Base-by-base conservation (phyloP, 2,888 invertebrate genomes). In the Leptopilina myrica region DNA sequence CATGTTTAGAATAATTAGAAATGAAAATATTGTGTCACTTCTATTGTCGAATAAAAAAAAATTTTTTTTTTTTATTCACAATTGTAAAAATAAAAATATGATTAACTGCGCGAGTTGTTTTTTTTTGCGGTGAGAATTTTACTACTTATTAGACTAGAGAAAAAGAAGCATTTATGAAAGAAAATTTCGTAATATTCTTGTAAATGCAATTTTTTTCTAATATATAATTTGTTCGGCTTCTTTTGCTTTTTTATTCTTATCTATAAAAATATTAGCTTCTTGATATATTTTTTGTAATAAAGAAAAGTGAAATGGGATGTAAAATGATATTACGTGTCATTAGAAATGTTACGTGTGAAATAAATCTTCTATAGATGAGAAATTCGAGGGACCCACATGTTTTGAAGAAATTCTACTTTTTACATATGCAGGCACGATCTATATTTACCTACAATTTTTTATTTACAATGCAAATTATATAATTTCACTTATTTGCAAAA, bases 381-480 rank as follows among this genome's bases (percentile, higher is more conserved):
- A 11, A 26, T 40, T 59, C 40, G n/a, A 33, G 56, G 56, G 33
- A 73, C 56, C 56, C 73, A 73, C 73, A 73, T 73, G 40, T 53
- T 73, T 56, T 3, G 5, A 62, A n/a, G 9, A 7, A 2, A 20
- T 0, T 62, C 0, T 62, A 20, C 20, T 20, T 0, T 62, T 62
- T 9, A n/a, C 9, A 62, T 62, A 62, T 62, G 62, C 62, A 8
- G 62, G 62, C 62, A 15, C n/a, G 20, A 8, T 62, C 20, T 9
- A 2, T 62, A n/a, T 62, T 62, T 62, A 62, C 20, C 20, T 62
- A 1, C 5, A 62, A 62, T 62, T 62, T 62, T 62, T 62, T 8
- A 20, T 20, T 62, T 7, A 59, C 7, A 15, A n/a, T 15, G 62
- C n/a, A 59, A 62, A 20, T 62, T 20, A 15, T 9, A 62, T 49